Evolutionary conservation across 2,113 vertebrate species (phyloP).

Genomic region (Eidolon helvum): DNA sequence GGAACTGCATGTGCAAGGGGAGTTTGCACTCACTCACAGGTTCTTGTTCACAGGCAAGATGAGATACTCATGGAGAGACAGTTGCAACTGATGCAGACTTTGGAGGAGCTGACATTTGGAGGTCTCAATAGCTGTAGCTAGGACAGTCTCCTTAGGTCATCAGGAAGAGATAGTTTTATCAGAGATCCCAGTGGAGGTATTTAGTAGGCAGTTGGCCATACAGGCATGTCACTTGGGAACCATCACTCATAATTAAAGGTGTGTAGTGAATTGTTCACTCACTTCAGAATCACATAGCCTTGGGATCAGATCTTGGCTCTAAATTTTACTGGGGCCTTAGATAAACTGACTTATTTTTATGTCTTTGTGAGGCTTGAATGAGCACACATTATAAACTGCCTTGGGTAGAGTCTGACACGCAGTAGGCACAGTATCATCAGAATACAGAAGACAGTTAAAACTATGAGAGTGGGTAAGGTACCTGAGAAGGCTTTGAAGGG

Average conservation of each 20-base stretch:
- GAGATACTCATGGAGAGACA: not conserved
- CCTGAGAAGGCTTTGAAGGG: not conserved
- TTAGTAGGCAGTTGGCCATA: not conserved
- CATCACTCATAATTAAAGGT: not conserved
- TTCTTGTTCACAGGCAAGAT: not conserved
- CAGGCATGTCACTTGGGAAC: not conserved
- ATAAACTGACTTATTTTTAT: not conserved
- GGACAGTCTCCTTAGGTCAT: not conserved
- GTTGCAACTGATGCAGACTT: not conserved
- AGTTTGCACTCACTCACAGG: not conserved
- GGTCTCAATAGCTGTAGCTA: not conserved
- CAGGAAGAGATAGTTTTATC: not conserved
- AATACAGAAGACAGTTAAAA: not conserved
- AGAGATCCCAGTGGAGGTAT: not conserved
- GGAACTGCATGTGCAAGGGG: not conserved
- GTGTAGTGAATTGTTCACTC: not conserved
- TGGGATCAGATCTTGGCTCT: not conserved
- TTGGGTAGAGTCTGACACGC: no score
- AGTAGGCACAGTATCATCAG: no score
- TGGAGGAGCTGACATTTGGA: not conserved
- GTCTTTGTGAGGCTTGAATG: not conserved
- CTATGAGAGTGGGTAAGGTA: not conserved
- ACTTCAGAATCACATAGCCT: not conserved
- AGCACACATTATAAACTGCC: not conserved
- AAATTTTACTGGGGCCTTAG: not conserved